A percentile compares a stretch with the other conserved stretches of the same genome.
Evolutionary conservation across 2,113 vertebrate species (phyloP).

Genomic region (Crotalus helleri): DNA sequence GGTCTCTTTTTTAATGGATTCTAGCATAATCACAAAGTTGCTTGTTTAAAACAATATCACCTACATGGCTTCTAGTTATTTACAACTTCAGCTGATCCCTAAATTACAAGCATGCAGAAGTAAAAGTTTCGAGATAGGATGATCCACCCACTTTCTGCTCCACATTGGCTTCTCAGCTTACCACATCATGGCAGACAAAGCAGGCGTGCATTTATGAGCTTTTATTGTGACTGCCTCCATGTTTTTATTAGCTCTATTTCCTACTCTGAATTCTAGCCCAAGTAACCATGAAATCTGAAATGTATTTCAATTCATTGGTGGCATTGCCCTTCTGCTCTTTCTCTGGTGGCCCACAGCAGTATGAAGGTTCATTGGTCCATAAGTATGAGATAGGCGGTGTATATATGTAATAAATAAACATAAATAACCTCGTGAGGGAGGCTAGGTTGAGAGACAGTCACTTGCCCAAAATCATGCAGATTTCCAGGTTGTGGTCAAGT

Average conservation of each 20-base stretch:
- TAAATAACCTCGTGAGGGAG: background rate
- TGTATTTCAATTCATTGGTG: background rate
- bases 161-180: background rate
- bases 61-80: background rate
- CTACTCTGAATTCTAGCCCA: background rate
- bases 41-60: background rate
- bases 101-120: background rate
- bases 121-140: background rate
- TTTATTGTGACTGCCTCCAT: background rate
- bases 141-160: background rate
- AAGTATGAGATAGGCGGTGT: rapidly evolving
- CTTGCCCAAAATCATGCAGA: background rate
- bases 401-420: no score
- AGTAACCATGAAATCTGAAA: background rate
- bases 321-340: background rate
- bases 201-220: background rate
- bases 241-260: background rate
- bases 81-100: background rate
- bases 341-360: background rate
- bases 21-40: no score
- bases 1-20: no score
- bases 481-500: background rate
- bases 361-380: background rate
- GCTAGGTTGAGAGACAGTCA: background rate
- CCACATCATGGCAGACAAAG: background rate